Evolutionary conservation across 2,113 vertebrate species (phyloP).

Genomic region (Neodontobutis hainanensis): DNA sequence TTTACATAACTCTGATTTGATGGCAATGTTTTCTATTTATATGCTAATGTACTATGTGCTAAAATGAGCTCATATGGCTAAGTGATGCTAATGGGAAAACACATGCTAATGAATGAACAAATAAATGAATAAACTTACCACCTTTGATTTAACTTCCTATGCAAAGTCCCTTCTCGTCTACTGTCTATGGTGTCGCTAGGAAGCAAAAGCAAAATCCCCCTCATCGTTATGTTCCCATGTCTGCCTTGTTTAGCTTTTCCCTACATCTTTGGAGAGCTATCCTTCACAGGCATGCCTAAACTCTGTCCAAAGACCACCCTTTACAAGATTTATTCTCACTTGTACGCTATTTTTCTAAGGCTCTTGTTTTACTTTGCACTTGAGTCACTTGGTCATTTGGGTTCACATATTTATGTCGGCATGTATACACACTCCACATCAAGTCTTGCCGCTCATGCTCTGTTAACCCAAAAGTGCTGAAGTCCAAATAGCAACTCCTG

Average conservation of each 20-base stretch:
- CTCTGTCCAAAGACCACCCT: constrained; percentile 32
- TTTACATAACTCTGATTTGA: too few species aligned
- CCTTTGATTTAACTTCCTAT: too few species aligned
- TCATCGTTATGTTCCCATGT: constrained; percentile 24
- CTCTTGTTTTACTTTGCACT: constrained; percentile 23
- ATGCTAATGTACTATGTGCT: too few species aligned
- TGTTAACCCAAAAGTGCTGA: background rate
- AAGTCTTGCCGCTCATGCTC: background rate
- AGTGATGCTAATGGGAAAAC: too few species aligned
- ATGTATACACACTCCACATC: constrained; percentile 13
- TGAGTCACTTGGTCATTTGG: constrained; percentile 10
- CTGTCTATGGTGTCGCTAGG: too few species aligned
- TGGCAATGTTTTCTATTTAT: too few species aligned
- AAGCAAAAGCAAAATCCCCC: background rate
- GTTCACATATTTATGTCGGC: constrained; percentile 7
- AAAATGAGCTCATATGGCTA: too few species aligned
- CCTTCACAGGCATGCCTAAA: constrained; percentile 35
- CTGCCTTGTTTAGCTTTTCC: constrained; percentile 35
- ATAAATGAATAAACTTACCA: too few species aligned
- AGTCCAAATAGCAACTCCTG: background rate
- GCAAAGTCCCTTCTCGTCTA: too few species aligned
- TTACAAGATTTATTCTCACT: constrained; percentile 5
- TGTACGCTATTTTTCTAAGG: constrained; percentile 17
- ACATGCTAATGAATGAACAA: too few species aligned
- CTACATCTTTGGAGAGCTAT: constrained; percentile 4